Percentiles rank a stretch among this genome's conserved stretches.
Evolutionary conservation across 1,140 invertebrate genomes (phyloP).

Genomic region (Trichonephila clavata): DNA sequence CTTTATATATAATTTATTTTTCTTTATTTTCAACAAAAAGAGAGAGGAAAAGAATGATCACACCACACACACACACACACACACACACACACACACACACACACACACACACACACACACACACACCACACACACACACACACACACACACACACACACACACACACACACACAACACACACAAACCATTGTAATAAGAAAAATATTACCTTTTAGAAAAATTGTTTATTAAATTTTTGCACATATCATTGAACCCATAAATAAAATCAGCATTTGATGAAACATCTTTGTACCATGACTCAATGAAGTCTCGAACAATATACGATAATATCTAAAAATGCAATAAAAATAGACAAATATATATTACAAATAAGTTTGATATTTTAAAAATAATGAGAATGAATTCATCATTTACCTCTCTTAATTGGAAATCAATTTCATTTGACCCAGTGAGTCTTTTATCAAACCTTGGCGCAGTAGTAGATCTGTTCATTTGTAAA

Average conservation of each 20-base stretch:
- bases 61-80: too few relatives aligned
- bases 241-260: conserved; percentile 82
- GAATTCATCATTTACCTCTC: conserved; percentile 81
- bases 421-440: conserved; percentile 87
- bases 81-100: too few relatives aligned
- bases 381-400: neutral
- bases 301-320: conserved; percentile 87
- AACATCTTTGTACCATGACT: conserved; percentile 87
- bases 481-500: conserved; percentile 15
- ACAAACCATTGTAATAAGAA: neutral
- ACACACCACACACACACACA: too few relatives aligned
- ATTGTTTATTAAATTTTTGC: conserved; percentile 83
- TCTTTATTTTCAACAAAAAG: too few relatives aligned
- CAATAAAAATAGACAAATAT: neutral
- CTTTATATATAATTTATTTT: too few relatives aligned
- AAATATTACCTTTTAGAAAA: conserved; percentile 83
- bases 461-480: conserved; percentile 19
- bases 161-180: too few relatives aligned
- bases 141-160: too few relatives aligned
- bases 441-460: conserved; percentile 84
- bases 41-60: too few relatives aligned
- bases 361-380: too few relatives aligned
- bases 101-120: too few relatives aligned
- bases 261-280: conserved; percentile 83
- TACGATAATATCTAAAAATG: conserved; percentile 50